Base-by-base conservation (phyloP, 2,113 vertebrate species). In the Ginglymostoma cirratum region DNA sequence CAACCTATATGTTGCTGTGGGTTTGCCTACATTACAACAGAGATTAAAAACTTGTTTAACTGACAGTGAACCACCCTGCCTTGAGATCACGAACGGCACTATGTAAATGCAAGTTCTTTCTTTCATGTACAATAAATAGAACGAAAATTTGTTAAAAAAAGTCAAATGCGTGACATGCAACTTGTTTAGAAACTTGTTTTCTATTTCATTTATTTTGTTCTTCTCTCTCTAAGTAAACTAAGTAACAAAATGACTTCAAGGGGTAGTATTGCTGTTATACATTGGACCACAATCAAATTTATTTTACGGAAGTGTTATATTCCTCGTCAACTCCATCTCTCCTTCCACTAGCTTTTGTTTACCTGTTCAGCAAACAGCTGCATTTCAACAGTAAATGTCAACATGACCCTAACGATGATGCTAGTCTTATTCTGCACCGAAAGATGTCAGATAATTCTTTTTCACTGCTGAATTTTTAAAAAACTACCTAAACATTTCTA, bases 381-480 rank as follows among this genome's bases (percentile, higher is more conserved):
- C 61, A 23, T 42, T 70, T 42, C 93, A 92, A 92, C 30, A 70
- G 93, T 27, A 23, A 8, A 70, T 42, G 93, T 94, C 93, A 94
- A 45, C 42, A 69, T 67, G 67, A 94, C 93, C 93, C 42, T 94
- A 42, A 67, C 42, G 93, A 48, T 70, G 93, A 94, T 70, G 38
- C 42, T n/a, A 45, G 67, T 94, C 93, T 94, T 70, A 94, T 94
- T 42, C 5, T 67, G 55, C 34, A 61, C 30, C 21, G 87, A 65
- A 90, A 55, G 55, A 65, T 65, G 67, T 17, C 42, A 69, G 67
- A 94, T 94, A 94, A 21, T 70, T 27, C 21, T 45, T 94, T 70
- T 70, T 72, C 66, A 48, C 10, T 24, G 38, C 30, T 94, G 66
- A 94, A 45, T 94, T 69, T 94, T 94, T 94, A 67, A 38, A 45